phyloP scores from a whole-genome alignment of 2,888 invertebrate species.

The Coelogynopora nodosa region DNA sequence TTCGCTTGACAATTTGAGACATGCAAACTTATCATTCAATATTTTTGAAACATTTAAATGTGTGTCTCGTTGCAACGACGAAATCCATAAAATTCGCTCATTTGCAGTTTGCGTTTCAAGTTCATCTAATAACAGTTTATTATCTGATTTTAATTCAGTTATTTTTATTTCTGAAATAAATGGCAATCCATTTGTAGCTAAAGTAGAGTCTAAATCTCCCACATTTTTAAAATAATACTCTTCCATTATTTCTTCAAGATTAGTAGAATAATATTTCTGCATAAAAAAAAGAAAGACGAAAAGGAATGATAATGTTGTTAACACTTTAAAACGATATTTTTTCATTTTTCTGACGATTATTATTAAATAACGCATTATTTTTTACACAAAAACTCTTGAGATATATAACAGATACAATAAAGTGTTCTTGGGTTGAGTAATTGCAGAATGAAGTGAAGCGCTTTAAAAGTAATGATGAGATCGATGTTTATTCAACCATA shows the following conservation, averaged over 20 bases:
- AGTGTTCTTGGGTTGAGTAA: no score
- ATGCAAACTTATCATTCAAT: background rate
- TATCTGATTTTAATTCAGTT: background rate
- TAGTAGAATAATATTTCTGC: background rate
- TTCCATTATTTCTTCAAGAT: background rate
- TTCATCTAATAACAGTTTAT: background rate
- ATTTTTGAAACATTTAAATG: background rate
- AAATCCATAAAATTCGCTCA: background rate
- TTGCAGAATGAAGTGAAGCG: no score
- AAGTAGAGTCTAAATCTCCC: background rate
- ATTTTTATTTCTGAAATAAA: background rate
- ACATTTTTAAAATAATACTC: background rate
- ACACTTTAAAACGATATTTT: no score
- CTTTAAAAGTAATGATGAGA: no score
- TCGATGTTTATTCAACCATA: no score
- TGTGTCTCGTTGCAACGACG: background rate
- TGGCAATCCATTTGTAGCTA: background rate
- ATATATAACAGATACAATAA: no score
- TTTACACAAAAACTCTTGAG: no score
- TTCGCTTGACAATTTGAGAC: background rate
- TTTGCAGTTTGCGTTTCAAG: background rate
- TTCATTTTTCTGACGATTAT: no score
- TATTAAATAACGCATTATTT: no score
- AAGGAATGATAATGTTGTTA: no score
- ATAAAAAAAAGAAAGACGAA: background rate